Conservation (phyloP, 2,888 invertebrate species). For the Parthenolecanium corni region DNA sequence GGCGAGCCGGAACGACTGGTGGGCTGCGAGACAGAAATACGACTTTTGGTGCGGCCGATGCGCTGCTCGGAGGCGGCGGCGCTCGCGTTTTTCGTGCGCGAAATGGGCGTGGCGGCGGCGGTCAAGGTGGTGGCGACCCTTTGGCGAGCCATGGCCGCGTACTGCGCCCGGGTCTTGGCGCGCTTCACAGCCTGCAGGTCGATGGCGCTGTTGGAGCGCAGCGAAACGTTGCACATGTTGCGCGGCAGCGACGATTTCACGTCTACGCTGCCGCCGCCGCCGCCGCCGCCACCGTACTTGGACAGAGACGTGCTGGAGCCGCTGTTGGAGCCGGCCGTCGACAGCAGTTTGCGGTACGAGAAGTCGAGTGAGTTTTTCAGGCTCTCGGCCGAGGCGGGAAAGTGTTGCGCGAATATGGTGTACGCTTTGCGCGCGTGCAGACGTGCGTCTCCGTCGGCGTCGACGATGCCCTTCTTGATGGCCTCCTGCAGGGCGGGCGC, state of each 20-base stretch:
- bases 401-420: constrained; percentile 77
- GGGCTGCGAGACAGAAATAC: constrained; percentile 75
- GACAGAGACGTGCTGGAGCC: constrained; percentile 20
- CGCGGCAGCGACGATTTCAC: background rate
- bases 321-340: constrained; percentile 41
- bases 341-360: constrained; percentile 55
- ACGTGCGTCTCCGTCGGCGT: constrained; percentile 86
- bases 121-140: constrained; percentile 49
- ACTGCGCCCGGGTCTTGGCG: constrained; percentile 70
- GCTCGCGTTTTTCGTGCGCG: background rate
- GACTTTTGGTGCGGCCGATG: constrained; percentile 46
- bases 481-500: constrained; percentile 65
- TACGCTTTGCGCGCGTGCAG: constrained; percentile 69
- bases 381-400: constrained; percentile 78
- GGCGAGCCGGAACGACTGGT: constrained; percentile 90
- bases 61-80: constrained; percentile 20
- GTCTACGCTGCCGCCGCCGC: background rate
- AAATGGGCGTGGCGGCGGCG: constrained; percentile 38
- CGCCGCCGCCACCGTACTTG: background rate
- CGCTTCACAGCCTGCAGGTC: constrained; percentile 85
- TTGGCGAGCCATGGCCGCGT: constrained; percentile 65
- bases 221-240: constrained; percentile 15
- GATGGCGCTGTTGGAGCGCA: constrained; percentile 72
- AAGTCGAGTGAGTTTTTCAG: constrained; percentile 73
- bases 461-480: constrained; percentile 73